Evolutionary conservation across 2,888 invertebrate species (phyloP), one percentile per base, ranked within the genome.

Genomic region (Lobophora halterata): DNA sequence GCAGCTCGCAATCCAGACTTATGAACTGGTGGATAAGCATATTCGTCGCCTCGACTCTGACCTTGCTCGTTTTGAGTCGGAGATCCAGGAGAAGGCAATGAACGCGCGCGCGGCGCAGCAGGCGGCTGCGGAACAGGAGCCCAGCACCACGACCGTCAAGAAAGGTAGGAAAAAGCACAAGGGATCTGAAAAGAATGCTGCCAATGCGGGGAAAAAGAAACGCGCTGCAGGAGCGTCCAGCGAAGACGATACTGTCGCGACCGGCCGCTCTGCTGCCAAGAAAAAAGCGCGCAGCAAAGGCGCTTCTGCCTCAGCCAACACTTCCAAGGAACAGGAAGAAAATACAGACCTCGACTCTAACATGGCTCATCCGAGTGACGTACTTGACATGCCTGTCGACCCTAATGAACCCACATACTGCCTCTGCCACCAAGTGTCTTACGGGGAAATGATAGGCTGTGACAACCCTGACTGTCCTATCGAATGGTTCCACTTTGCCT

Each of bases 371-470:
- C 95, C 96, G 0, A 95, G 97, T 51, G 98, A 95, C 71, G 95
- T 95, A 5, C 82, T 95, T 18, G 95, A 95, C 56, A 95, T 95
- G 95, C 95, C 95, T 0, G 95, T 95, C 0, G 95, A 99, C 89
- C 99, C 99, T 0, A 99, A 99, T 70, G 99, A 99, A 73, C 99
- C 99, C 0, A 98, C 98, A 0, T 99, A 99, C 74, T 99, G 98
- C 75, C 88, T 98, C 19, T 99, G 99, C 69, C 97, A 98, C 79
- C 98, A 99, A 90, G 95, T 95, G 29, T 97, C 97, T 2, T 97
- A 97, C 62, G 97, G 97, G 36, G 96, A 97, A 88, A 98, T 98
- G 97, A 97, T 98, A 68, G 96, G 95, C 49, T 98, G 97, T 89
- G 97, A 98, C 81, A 97, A 97, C 79, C 93, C 93, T 29, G 95